Percentiles rank a stretch among this genome's conserved stretches.
Evolutionary conservation across 2,797 vertebrate genomes (phyloP).

Genomic region (Microctenopoma lineatum): DNA sequence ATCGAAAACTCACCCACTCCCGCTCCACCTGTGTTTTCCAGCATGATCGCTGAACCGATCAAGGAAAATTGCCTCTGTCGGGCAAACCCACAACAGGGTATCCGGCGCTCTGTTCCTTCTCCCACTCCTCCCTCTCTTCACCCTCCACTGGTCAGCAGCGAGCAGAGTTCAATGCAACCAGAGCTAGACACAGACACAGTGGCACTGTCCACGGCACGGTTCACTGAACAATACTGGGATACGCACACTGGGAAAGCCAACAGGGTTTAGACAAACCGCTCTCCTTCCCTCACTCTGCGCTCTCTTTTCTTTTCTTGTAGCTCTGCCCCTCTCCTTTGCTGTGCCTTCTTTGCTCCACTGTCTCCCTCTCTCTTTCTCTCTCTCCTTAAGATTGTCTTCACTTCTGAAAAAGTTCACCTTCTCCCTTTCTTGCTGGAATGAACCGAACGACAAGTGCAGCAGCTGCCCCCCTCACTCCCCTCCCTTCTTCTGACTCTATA

Average conservation of each 20-base stretch:
- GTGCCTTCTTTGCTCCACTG: slow-evolving; percentile 57
- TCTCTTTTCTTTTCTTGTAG: slow-evolving; percentile 67
- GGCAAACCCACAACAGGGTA: slow-evolving; percentile 68
- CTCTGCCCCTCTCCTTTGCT: slow-evolving; percentile 60
- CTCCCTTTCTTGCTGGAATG: slow-evolving; percentile 87
- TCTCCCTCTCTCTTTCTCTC: slow-evolving; percentile 33
- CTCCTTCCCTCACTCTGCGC: slow-evolving; percentile 54
- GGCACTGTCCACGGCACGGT: slow-evolving; percentile 73
- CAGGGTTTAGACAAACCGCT: slow-evolving; percentile 75
- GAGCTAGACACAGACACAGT: slow-evolving; percentile 68
- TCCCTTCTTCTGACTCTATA: slow-evolving; percentile 79
- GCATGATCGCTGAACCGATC: slow-evolving; percentile 75
- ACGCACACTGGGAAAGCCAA: slow-evolving; percentile 75
- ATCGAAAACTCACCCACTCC: slow-evolving; percentile 76
- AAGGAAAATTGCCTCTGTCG: slow-evolving; percentile 43
- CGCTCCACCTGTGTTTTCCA: slow-evolving; percentile 78
- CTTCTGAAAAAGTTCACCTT: slow-evolving; percentile 95
- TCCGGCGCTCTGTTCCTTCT: slow-evolving; percentile 56
- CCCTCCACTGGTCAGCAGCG: slow-evolving; percentile 74
- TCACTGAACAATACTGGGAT: slow-evolving; percentile 76
- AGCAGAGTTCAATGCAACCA: slow-evolving; percentile 67
- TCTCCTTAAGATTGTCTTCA: slow-evolving; percentile 92
- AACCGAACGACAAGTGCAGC: slow-evolving; percentile 99
- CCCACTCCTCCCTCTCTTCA: slow-evolving; percentile 62
- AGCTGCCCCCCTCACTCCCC: slow-evolving; percentile 61